Conservation (phyloP, 1,140 invertebrate species). For the Trinorchestia longiramus region DNA sequence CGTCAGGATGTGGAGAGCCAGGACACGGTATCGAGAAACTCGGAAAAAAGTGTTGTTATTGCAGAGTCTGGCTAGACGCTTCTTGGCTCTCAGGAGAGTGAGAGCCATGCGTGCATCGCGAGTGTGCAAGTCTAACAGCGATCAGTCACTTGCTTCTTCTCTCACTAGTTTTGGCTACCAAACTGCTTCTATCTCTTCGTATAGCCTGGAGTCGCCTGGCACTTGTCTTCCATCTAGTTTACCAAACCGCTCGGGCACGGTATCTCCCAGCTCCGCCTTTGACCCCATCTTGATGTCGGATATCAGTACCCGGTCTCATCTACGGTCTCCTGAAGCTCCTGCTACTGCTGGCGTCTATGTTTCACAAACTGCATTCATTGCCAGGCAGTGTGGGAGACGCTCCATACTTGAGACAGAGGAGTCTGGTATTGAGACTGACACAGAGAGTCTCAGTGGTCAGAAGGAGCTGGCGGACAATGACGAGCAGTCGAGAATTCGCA, state of each 20-base stretch:
- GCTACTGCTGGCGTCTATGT: neutral
- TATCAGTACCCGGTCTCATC: neutral
- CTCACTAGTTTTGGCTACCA: constrained; percentile 26
- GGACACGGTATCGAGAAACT: constrained; percentile 55
- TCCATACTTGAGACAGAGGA: constrained; percentile 64
- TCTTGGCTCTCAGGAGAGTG: constrained; percentile 42
- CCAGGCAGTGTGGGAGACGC: neutral
- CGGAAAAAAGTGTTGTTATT: constrained; percentile 53
- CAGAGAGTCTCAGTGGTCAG: constrained; percentile 65
- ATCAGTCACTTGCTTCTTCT: constrained; percentile 8
- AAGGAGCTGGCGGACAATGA: constrained; percentile 32
- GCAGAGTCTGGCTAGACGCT: constrained; percentile 62
- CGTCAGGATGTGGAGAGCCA: constrained; percentile 55
- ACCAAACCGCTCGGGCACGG: neutral
- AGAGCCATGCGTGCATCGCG: neutral
- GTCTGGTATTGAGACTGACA: constrained; percentile 66
- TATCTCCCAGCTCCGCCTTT: neutral
- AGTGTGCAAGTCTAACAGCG: neutral
- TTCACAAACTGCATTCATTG: neutral
- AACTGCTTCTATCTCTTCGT: neutral
- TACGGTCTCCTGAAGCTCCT: constrained; percentile 21
- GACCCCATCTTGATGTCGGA: neutral
- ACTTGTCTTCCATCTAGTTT: neutral
- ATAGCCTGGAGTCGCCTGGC: neutral
- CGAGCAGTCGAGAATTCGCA: constrained; percentile 48